Conservation (phyloP, 2,888 invertebrate genomes). For the Oscheius sp. region DNA sequence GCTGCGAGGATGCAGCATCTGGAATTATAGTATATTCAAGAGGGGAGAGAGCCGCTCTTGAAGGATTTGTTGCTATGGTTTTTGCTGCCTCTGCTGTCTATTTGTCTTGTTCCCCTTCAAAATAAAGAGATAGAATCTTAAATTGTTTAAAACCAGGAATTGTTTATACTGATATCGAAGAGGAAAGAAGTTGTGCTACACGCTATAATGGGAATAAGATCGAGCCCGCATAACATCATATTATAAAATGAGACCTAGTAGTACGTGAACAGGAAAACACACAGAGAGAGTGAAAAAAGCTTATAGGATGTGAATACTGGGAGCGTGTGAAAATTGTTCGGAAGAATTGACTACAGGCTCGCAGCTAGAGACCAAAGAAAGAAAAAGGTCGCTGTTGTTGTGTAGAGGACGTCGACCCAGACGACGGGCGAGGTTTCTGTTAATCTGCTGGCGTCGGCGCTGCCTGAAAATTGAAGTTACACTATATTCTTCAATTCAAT, state of each 20-base stretch:
- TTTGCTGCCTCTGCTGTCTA: not conserved
- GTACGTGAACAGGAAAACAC: not conserved
- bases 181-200: not conserved
- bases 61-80: conserved; percentile 8
- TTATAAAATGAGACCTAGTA: conserved; percentile 18
- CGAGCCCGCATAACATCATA: conserved; percentile 7
- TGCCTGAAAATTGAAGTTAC: conserved; percentile 18
- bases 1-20: too few relatives aligned
- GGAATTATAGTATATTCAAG: not conserved
- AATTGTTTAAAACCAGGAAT: not conserved
- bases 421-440: conserved; percentile 1
- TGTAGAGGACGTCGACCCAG: conserved; percentile 15
- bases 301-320: not conserved
- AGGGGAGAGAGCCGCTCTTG: not conserved
- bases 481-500: not conserved
- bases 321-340: not conserved
- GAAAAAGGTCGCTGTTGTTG: not conserved
- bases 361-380: conserved; percentile 19
- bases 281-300: not conserved
- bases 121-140: not conserved
- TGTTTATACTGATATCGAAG: not conserved
- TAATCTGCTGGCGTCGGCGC: conserved; percentile 25
- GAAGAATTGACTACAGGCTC: not conserved
- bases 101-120: not conserved
- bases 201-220: not conserved